phyloP scores from a whole-genome alignment of 92 coral and sea anemone genomes.

The Phenganax subtilis region DNA sequence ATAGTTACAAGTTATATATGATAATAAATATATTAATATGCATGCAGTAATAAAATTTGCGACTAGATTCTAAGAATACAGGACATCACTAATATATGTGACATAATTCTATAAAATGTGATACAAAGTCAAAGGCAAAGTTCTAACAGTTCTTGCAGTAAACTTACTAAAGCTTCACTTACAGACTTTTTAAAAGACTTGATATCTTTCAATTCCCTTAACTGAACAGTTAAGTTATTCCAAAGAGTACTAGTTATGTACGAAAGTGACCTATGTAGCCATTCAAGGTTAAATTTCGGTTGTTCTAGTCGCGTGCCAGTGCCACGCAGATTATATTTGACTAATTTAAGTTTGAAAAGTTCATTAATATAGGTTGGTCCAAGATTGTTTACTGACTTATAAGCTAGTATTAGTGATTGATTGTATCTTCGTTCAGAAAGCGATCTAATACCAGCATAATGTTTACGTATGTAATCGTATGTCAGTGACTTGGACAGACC shows the following conservation, averaged over 20 bases:
- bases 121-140: background rate
- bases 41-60: background rate
- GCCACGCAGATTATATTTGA: constrained; percentile 24
- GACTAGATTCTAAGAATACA: background rate
- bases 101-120: background rate
- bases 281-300: constrained; percentile 8
- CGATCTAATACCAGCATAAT: constrained; percentile 7
- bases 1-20: background rate
- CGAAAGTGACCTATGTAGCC: constrained; percentile 40
- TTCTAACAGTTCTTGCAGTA: background rate
- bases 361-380: constrained; percentile 40
- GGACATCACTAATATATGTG: background rate
- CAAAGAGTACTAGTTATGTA: constrained; percentile 22
- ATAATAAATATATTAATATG: background rate
- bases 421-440: constrained; percentile 25
- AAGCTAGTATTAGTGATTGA: constrained; percentile 15
- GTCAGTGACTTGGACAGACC: constrained; percentile 20
- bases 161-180: background rate
- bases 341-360: constrained; percentile 27
- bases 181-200: constrained; percentile 1
- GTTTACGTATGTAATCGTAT: constrained; percentile 9
- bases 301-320: constrained; percentile 1
- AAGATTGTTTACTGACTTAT: constrained; percentile 21
- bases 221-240: constrained; percentile 25
- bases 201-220: constrained; percentile 11